Conservation (phyloP, 2,888 invertebrate species). For the Hypolimnas misippus region DNA sequence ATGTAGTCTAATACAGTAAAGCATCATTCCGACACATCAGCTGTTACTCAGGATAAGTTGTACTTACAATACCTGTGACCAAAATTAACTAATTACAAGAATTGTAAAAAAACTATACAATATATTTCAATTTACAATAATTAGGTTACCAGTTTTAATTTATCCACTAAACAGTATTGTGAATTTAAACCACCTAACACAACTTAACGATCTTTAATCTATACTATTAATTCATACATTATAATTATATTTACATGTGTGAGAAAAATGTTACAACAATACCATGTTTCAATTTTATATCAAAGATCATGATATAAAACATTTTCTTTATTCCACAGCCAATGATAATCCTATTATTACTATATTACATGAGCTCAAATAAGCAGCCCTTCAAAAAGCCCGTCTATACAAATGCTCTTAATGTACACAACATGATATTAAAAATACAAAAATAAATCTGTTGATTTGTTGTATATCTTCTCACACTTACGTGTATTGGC, state of each 20-base stretch:
- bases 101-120: slow-evolving; percentile 38
- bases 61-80: slow-evolving; percentile 50
- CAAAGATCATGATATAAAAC: slow-evolving; percentile 34
- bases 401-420: slow-evolving; percentile 17
- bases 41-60: slow-evolving; percentile 57
- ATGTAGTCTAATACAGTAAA: slow-evolving; percentile 57
- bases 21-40: slow-evolving; percentile 61
- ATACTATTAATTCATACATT: slow-evolving; percentile 46
- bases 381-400: slow-evolving; percentile 15
- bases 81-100: slow-evolving; percentile 38
- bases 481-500: slow-evolving; percentile 31
- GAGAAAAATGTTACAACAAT: slow-evolving; percentile 41
- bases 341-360: slow-evolving; percentile 41
- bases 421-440: slow-evolving; percentile 20
- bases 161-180: slow-evolving; percentile 54
- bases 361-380: slow-evolving; percentile 32
- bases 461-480: slow-evolving; percentile 19
- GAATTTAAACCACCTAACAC: slow-evolving; percentile 53
- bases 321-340: slow-evolving; percentile 49
- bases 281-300: slow-evolving; percentile 29
- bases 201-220: slow-evolving; percentile 63
- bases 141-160: slow-evolving; percentile 55
- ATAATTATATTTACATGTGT: slow-evolving; percentile 50
- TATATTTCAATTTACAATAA: slow-evolving; percentile 26
- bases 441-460: slow-evolving; percentile 34